Evolutionary conservation across 2,888 invertebrate species (phyloP).

Genomic region (Cremastinae sp.): DNA sequence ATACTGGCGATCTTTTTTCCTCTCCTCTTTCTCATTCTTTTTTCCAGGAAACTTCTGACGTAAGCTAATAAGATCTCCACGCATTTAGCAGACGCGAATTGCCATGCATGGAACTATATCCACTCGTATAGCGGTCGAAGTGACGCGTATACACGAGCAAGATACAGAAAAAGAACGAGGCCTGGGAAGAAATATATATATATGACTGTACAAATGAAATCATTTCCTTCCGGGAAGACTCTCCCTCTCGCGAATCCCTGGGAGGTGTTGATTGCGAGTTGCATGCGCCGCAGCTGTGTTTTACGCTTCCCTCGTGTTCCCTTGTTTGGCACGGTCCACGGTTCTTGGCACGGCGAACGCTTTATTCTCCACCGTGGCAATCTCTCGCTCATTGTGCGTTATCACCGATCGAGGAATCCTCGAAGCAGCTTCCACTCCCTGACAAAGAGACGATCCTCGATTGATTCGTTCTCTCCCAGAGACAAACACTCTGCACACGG

Average conservation of each 20-base stretch:
- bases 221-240: slow-evolving; percentile 78
- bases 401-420: neutral
- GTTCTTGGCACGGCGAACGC: slow-evolving; percentile 29
- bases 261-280: slow-evolving; percentile 76
- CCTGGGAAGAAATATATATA: slow-evolving; percentile 36
- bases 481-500: slow-evolving; percentile 14
- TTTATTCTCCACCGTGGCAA: slow-evolving; percentile 12
- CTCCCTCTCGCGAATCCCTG: slow-evolving; percentile 53
- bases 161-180: slow-evolving; percentile 7
- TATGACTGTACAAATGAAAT: slow-evolving; percentile 78
- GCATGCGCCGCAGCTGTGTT: slow-evolving; percentile 77
- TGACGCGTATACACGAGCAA: too few species aligned
- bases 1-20: slow-evolving; percentile 10
- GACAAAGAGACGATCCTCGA: too few species aligned
- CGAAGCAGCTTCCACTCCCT: slow-evolving; percentile 3
- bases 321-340: slow-evolving; percentile 52
- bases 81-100: too few species aligned
- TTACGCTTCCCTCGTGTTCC: slow-evolving; percentile 68
- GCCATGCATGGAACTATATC: too few species aligned
- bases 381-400: neutral
- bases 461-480: neutral
- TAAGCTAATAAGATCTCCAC: slow-evolving; percentile 39
- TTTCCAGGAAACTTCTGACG: neutral
- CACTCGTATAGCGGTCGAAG: too few species aligned
- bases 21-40: too few species aligned